phyloP scores from a whole-genome alignment of 2,888 invertebrate species.

The Fragum sueziense region DNA sequence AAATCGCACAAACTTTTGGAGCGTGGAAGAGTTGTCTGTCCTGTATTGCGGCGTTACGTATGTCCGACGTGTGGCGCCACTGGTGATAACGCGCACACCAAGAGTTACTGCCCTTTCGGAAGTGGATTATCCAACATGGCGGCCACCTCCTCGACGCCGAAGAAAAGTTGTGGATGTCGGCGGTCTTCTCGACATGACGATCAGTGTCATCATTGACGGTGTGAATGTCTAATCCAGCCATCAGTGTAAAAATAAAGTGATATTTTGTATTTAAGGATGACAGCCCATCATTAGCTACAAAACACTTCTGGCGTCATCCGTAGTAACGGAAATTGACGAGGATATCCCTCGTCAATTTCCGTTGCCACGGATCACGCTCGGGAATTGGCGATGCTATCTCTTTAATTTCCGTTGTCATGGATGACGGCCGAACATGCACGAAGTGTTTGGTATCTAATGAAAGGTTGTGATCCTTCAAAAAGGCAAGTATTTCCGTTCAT shows the following conservation, averaged over 20 bases:
- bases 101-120: conserved; percentile 87
- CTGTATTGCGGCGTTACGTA: conserved; percentile 87
- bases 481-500: too few species aligned
- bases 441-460: too few species aligned
- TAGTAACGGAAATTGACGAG: too few species aligned
- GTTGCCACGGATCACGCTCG: too few species aligned
- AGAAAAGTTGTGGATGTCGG: conserved; percentile 53
- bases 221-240: background rate
- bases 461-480: too few species aligned
- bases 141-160: conserved; percentile 25
- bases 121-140: conserved; percentile 25
- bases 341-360: too few species aligned
- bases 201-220: conserved; percentile 27
- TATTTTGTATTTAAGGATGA: too few species aligned
- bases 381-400: too few species aligned
- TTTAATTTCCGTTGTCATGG: too few species aligned
- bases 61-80: conserved; percentile 88
- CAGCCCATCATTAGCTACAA: too few species aligned
- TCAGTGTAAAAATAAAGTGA: background rate
- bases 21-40: conserved; percentile 87
- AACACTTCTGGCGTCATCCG: too few species aligned
- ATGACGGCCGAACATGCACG: too few species aligned
- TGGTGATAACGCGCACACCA: conserved; percentile 89
- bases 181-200: conserved; percentile 37
- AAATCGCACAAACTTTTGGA: conserved; percentile 87